These are phyloP conservation scores for Lottia scabra DNA, from an alignment of 2,888 invertebrate genomes.

Conservation along the genomic window DNA sequence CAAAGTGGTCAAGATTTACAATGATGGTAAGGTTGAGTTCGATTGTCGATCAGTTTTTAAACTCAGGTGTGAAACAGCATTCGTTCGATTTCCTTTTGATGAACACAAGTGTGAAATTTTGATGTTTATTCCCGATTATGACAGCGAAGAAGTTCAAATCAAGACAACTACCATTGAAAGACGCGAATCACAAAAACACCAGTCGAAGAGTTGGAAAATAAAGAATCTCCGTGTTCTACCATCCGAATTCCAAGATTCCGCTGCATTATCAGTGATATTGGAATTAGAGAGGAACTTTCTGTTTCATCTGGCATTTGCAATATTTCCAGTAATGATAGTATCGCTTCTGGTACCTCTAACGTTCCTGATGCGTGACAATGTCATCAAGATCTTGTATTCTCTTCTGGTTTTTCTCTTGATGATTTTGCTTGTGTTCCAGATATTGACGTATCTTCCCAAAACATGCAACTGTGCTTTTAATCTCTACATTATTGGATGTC, in stretches of 20 bases:
- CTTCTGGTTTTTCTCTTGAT: not conserved
- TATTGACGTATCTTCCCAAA: not conserved
- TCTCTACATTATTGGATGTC: not conserved
- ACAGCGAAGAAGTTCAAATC: not conserved
- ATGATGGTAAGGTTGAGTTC: not conserved
- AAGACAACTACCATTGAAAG: not conserved
- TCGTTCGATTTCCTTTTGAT: not conserved
- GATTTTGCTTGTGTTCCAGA: not conserved
- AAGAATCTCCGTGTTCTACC: not conserved
- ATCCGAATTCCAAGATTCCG: not conserved
- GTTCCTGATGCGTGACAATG: not conserved
- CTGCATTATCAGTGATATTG: not conserved
- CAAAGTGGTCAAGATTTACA: not conserved
- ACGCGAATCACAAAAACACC: not conserved
- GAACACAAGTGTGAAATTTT: not conserved
- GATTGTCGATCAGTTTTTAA: not conserved
- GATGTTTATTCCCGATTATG: not conserved
- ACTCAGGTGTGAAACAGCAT: not conserved
- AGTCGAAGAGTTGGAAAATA: not conserved
- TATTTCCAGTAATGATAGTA: not conserved
- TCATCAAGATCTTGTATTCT: not conserved
- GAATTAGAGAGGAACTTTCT: not conserved
- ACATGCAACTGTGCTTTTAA: not conserved
- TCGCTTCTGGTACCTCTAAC: not conserved
- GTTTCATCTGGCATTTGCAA: not conserved